These are phyloP conservation scores for Odontesthes bonariensis DNA, from an alignment of 2,113 vertebrate species.

Conservation along the genomic window DNA sequence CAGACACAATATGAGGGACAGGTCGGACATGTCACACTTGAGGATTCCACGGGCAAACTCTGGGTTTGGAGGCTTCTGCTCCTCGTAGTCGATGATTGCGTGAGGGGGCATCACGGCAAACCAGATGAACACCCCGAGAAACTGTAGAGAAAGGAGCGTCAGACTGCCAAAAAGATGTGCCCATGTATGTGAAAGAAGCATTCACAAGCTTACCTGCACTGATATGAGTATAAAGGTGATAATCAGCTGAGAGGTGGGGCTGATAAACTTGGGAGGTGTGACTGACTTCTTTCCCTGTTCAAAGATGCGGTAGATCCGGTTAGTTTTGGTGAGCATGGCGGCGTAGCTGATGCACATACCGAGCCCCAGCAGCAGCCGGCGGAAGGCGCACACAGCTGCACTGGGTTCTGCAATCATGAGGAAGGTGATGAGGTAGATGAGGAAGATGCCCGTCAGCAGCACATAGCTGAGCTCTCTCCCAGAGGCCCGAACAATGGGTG, in stretches of 20 bases:
- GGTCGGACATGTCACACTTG: conserved; percentile 93
- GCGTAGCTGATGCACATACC: conserved; percentile 86
- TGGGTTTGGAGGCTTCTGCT: conserved; percentile 88
- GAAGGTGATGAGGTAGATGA: conserved; percentile 86
- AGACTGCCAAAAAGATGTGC: not conserved
- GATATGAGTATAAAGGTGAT: conserved; percentile 87
- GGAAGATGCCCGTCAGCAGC: conserved; percentile 81
- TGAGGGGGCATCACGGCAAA: conserved; percentile 87
- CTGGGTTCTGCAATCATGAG: conserved; percentile 85
- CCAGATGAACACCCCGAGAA: conserved; percentile 87
- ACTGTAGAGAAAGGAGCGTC: conserved; percentile 48
- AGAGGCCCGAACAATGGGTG: conserved; percentile 88
- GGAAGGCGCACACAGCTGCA: conserved; percentile 78
- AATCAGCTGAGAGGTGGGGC: conserved; percentile 88
- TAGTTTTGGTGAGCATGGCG: conserved; percentile 89
- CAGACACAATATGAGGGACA: conserved; percentile 89
- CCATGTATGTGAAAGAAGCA: no score
- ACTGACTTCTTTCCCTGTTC: conserved; percentile 88
- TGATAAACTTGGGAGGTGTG: conserved; percentile 87
- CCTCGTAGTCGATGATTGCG: conserved; percentile 90
- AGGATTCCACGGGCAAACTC: conserved; percentile 89
- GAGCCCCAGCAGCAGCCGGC: conserved; percentile 81
- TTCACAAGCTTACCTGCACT: conserved; percentile 67
- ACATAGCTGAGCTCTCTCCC: conserved; percentile 90
- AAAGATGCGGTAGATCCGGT: conserved; percentile 90